Base-by-base conservation (phyloP, 2,797 vertebrate species). In the Microctenopoma stevenorrisi region DNA sequence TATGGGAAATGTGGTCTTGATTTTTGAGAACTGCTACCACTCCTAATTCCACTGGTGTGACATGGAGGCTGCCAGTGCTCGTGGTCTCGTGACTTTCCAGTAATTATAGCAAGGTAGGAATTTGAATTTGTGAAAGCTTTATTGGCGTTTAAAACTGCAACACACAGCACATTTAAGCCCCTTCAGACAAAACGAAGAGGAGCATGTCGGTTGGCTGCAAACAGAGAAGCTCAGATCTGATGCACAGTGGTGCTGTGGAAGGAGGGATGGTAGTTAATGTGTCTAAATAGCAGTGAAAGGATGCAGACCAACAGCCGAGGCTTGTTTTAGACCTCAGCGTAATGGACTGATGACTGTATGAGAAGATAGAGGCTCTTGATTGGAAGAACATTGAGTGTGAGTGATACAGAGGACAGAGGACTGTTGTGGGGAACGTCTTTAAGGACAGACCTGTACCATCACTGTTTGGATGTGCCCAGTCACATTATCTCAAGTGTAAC, bases 1-100 rank as follows among this genome's bases (percentile, higher is more conserved):
- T 86, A 84, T 87, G 76, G 63, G 70, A 79, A 90, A 88, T 86
- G 82, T 88, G 88, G 78, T 80, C 51, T 77, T 83, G 60, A 88
- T 87, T 87, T 22, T 84, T 43, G 55, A 77, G 64, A 79, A 82
- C 42, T 52, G 52, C 46, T 12, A 67, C 71, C 80, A 76, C 58
- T 75, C 73, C 76, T 76, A 79, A 71, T 53, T 66, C 37, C 16
- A 48, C 46, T 67, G 64, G n/a, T 80, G 79, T 78, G 71, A 81
- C 73, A 73, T 0, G 11, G 52, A 66, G 68, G 57, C 48, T 74
- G 51, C 62, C 69, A 59, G 0, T 30, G 56, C 48, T 52, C 22
- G 47, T 37, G 47, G 51, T 77, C 52, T 26, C 38, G 5, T 63
- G 59, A 3, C 2, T 68, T 63, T 30, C 40, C 42, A 51, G 22